These are phyloP conservation scores for Tetranychus urticae DNA, from an alignment of 1,140 invertebrate species.

Conservation along the genomic window DNA sequence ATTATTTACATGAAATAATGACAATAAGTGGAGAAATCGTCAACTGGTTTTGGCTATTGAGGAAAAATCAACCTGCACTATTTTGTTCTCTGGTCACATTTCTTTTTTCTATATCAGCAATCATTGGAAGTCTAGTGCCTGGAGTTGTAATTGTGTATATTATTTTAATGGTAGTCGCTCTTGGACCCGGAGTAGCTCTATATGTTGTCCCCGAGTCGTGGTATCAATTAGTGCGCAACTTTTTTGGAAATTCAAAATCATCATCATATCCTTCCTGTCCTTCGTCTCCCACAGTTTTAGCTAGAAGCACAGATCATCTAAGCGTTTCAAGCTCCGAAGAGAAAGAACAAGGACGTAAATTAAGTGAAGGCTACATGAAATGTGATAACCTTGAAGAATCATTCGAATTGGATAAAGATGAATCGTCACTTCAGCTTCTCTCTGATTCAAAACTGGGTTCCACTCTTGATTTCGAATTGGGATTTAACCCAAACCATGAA, in stretches of 20 bases:
- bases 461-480: too few species aligned
- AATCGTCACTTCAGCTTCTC: too few species aligned
- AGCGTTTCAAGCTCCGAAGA: not conserved
- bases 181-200: not conserved
- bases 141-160: conserved; percentile 18
- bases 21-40: conserved; percentile 8
- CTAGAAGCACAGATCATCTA: not conserved
- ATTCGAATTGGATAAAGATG: too few species aligned
- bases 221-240: not conserved
- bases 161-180: conserved; percentile 6
- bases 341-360: too few species aligned
- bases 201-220: not conserved
- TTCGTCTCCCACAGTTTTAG: too few species aligned
- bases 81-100: conserved; percentile 17
- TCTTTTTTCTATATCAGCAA: conserved; percentile 13
- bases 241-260: not conserved
- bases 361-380: too few species aligned
- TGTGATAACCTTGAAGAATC: too few species aligned
- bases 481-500: too few species aligned
- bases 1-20: conserved; percentile 15
- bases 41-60: conserved; percentile 12
- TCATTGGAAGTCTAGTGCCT: conserved; percentile 18
- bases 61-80: conserved; percentile 16
- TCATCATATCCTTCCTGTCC: too few species aligned
- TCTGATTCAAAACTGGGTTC: too few species aligned